Percentiles rank a stretch among this genome's conserved stretches.
Conservation (phyloP, 2,797 vertebrate genomes). For the Euphonia xanthogaster region DNA sequence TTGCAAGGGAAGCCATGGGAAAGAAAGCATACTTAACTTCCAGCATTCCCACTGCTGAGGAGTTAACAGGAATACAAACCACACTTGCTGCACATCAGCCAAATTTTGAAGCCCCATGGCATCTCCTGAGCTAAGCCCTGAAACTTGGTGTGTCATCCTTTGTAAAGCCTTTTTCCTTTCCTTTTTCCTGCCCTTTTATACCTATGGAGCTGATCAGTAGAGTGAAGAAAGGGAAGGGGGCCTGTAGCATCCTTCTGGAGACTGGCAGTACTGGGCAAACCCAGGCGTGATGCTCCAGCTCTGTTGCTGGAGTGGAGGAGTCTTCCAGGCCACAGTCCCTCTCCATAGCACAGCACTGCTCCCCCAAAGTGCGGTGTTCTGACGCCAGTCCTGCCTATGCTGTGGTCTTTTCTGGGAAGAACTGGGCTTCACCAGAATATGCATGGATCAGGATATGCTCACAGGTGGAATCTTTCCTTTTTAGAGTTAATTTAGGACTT, state of each 20-base stretch:
- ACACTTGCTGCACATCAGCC: background rate
- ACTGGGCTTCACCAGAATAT: background rate
- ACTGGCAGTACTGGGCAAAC: background rate
- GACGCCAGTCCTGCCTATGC: background rate
- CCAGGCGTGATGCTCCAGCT: constrained; percentile 14
- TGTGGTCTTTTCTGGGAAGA: background rate
- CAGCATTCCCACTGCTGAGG: constrained; percentile 33
- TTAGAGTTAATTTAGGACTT: constrained; percentile 33
- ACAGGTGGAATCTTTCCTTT: constrained; percentile 1
- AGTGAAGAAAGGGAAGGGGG: background rate
- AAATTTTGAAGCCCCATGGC: constrained; percentile 30
- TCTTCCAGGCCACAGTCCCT: constrained; percentile 18
- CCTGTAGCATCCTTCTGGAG: constrained; percentile 31
- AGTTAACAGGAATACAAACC: constrained; percentile 19
- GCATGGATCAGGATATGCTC: background rate
- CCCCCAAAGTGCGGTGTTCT: background rate
- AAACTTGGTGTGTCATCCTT: constrained; percentile 31
- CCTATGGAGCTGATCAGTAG: background rate
- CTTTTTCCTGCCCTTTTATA: constrained; percentile 24
- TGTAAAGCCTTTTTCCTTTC: constrained; percentile 14
- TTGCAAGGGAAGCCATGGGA: constrained; percentile 9
- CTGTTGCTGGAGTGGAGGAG: constrained; percentile 21
- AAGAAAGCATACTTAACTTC: constrained; percentile 35
- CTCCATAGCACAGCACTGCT: background rate
- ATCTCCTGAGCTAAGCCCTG: constrained; percentile 25